Evolutionary conservation across 2,797 vertebrate species (phyloP).

Genomic region (Alca torda): DNA sequence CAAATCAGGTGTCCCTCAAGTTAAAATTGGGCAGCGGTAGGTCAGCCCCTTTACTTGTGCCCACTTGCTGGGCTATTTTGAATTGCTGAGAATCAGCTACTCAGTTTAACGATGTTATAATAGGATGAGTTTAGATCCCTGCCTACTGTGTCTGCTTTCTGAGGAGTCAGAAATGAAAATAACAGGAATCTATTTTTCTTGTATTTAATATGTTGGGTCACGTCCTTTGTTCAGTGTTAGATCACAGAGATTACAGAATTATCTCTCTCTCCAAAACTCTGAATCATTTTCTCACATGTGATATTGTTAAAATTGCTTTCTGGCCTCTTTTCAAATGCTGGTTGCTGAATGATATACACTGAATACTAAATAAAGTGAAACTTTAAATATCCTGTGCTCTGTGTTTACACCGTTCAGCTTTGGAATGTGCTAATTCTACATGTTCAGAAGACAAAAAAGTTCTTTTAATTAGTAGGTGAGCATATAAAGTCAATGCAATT

Average conservation of each 20-base stretch:
- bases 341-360: not conserved
- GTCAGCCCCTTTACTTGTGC: not conserved
- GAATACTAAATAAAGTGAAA: conserved; percentile 50
- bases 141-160: not conserved
- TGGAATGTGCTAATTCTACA: not conserved
- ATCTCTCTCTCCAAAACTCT: not conserved
- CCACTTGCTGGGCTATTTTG: not conserved
- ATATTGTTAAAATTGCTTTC: conserved; percentile 41
- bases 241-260: conserved; percentile 33
- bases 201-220: not conserved
- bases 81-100: not conserved
- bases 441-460: not conserved
- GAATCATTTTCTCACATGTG: conserved; percentile 12
- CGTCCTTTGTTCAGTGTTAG: not conserved
- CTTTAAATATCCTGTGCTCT: conserved; percentile 26
- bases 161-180: not conserved
- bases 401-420: not conserved
- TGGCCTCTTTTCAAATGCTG: conserved; percentile 44
- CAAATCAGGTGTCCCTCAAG: accelerated
- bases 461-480: not conserved
- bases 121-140: not conserved
- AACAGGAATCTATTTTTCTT: not conserved
- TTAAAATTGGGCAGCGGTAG: not conserved
- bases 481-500: not conserved
- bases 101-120: not conserved